Conservation (phyloP, 1,140 invertebrate genomes). For the Drosophila kohkoa region DNA sequence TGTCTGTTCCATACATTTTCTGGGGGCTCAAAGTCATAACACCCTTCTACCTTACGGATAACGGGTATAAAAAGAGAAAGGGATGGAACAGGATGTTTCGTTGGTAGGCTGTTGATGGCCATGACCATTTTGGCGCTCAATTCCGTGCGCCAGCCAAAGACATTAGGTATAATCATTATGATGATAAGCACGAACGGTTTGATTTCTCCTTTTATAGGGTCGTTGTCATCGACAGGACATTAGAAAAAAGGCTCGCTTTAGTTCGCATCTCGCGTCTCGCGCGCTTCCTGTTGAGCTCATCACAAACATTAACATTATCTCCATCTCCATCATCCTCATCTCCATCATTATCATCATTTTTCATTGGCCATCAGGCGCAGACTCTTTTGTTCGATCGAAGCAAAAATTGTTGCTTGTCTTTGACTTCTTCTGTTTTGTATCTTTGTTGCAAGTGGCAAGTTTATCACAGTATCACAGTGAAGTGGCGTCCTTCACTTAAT, state of each 20-base stretch:
- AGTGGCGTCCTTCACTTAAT: constrained; percentile 3
- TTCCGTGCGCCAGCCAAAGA: constrained; percentile 38
- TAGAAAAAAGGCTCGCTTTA: constrained; percentile 19
- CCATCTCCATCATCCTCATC: constrained; percentile 3
- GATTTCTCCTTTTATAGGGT: constrained; percentile 71
- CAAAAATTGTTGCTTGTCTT: constrained; percentile 11
- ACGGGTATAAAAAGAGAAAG: too few species aligned
- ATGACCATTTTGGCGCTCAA: constrained; percentile 29
- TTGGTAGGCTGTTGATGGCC: constrained; percentile 43
- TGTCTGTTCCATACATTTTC: fast-evolving
- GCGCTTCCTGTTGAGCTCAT: constrained; percentile 11
- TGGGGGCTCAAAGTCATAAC: too few species aligned
- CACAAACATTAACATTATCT: constrained; percentile 14
- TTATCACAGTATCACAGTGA: constrained; percentile 22
- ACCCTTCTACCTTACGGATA: too few species aligned
- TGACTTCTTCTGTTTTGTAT: constrained; percentile 50
- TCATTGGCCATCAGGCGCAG: constrained; percentile 28
- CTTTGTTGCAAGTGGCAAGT: constrained; percentile 52
- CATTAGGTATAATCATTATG: constrained; percentile 81
- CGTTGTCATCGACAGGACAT: constrained; percentile 71
- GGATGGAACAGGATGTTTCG: background rate
- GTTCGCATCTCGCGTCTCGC: background rate
- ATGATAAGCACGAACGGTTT: constrained; percentile 82
- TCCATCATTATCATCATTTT: constrained; percentile 27
- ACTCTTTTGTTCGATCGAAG: constrained; percentile 12